Evolutionary conservation across 2,113 vertebrate genomes (phyloP).

Genomic region (Otocyon megalotis): DNA sequence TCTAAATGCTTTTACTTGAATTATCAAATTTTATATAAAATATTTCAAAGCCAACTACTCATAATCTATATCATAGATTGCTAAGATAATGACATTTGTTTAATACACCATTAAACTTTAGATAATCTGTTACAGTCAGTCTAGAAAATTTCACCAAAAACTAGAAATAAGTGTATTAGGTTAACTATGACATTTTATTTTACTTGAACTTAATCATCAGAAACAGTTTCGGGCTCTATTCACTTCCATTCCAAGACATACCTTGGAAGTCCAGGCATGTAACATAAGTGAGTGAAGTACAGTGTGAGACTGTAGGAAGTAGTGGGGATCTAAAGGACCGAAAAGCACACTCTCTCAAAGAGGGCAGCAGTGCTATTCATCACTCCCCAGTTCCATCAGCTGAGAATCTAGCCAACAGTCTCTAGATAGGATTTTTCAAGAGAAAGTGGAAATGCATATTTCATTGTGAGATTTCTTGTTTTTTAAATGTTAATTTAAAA

Average conservation of each 20-base stretch:
- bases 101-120: neutral
- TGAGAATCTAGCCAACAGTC: neutral
- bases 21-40: conserved; percentile 31
- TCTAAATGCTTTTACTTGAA: conserved; percentile 13
- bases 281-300: neutral
- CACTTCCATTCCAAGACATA: neutral
- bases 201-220: neutral
- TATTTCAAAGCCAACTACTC: conserved; percentile 19
- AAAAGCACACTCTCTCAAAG: neutral
- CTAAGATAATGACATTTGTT: neutral
- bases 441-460: neutral
- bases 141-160: conserved; percentile 44
- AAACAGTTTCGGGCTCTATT: neutral
- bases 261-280: neutral
- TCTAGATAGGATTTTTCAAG: neutral
- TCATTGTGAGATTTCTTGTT: neutral
- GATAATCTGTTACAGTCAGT: neutral
- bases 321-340: neutral
- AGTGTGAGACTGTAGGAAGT: neutral
- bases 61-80: neutral
- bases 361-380: neutral
- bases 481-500: conserved; percentile 35
- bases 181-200: conserved; percentile 17
- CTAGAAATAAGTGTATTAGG: neutral
- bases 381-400: neutral